Percentiles rank a stretch among this genome's conserved stretches.
Conservation (phyloP, 92 coral and sea anemone species). For the Bergia puertoricense region DNA sequence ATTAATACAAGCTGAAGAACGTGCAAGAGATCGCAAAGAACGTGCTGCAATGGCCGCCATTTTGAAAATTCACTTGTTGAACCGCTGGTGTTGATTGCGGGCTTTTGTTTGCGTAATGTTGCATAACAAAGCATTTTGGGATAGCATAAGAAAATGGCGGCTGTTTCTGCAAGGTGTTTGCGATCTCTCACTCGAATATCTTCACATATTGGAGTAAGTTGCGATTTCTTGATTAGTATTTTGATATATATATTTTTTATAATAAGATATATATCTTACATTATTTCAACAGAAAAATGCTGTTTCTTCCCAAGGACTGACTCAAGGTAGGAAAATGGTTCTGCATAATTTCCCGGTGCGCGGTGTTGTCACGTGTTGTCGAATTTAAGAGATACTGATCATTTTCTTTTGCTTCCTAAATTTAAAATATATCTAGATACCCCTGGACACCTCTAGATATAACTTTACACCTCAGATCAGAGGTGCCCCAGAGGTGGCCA, state of each 20-base stretch:
- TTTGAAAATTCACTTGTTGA: slow-evolving; percentile 47
- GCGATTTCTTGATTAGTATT: not conserved
- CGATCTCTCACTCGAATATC: slow-evolving; percentile 74
- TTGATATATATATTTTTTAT: not conserved
- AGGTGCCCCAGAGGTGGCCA: no score
- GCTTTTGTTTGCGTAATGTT: not conserved
- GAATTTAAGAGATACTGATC: no score
- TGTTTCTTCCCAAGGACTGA: slow-evolving; percentile 29
- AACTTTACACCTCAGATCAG: no score
- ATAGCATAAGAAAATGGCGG: slow-evolving; percentile 79
- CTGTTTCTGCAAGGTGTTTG: slow-evolving; percentile 80
- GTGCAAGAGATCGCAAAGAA: slow-evolving; percentile 70
- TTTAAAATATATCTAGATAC: no score
- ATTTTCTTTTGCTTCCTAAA: no score
- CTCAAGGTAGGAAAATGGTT: slow-evolving; percentile 18
- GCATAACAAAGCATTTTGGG: slow-evolving; percentile 42
- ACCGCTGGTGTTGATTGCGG: slow-evolving; percentile 16
- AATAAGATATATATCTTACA: not conserved
- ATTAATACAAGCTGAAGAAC: slow-evolving; percentile 64
- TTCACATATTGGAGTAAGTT: slow-evolving; percentile 60
- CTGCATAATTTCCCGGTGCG: no score
- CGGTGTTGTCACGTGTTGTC: no score
- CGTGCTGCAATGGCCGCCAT: slow-evolving; percentile 90
- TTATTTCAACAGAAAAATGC: slow-evolving; percentile 19
- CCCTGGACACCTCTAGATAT: no score